Conservation (phyloP, 2,888 invertebrate genomes). For the Amphimallon solstitiale region DNA sequence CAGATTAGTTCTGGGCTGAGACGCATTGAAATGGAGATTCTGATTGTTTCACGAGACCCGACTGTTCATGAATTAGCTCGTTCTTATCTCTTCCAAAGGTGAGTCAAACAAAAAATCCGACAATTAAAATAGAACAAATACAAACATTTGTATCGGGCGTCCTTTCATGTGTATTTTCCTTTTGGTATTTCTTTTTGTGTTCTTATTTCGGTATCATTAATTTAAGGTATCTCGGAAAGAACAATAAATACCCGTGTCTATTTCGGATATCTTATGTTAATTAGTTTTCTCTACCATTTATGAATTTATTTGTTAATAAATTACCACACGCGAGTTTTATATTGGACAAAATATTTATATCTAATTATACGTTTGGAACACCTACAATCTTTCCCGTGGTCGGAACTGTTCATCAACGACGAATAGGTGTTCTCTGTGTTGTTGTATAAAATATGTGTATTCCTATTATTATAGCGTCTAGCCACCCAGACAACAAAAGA, state of each 20-base stretch:
- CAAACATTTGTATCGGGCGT: neutral
- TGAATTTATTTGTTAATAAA: conserved; percentile 28
- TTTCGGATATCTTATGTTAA: conserved; percentile 31
- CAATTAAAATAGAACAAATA: conserved; percentile 21
- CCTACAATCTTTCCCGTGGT: too few relatives aligned
- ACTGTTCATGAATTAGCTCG: conserved; percentile 18
- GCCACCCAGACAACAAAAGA: too few relatives aligned
- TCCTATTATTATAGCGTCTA: too few relatives aligned
- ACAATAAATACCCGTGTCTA: conserved; percentile 17
- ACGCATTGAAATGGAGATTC: conserved; percentile 36
- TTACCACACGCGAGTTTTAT: neutral
- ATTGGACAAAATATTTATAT: conserved; percentile 12
- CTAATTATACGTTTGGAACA: neutral
- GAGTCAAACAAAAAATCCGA: conserved; percentile 1
- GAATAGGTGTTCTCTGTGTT: too few relatives aligned
- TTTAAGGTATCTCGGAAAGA: neutral
- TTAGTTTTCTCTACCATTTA: conserved; percentile 11
- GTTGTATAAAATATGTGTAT: too few relatives aligned
- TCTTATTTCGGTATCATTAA: conserved; percentile 9
- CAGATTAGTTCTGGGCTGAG: conserved; percentile 39
- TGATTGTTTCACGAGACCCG: conserved; percentile 45
- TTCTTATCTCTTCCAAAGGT: conserved; percentile 4
- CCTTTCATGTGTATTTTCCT: neutral
- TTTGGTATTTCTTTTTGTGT: neutral
- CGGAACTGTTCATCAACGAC: too few relatives aligned